phyloP scores from a whole-genome alignment of 1,140 invertebrate species.

The Drosophila arizonae region DNA sequence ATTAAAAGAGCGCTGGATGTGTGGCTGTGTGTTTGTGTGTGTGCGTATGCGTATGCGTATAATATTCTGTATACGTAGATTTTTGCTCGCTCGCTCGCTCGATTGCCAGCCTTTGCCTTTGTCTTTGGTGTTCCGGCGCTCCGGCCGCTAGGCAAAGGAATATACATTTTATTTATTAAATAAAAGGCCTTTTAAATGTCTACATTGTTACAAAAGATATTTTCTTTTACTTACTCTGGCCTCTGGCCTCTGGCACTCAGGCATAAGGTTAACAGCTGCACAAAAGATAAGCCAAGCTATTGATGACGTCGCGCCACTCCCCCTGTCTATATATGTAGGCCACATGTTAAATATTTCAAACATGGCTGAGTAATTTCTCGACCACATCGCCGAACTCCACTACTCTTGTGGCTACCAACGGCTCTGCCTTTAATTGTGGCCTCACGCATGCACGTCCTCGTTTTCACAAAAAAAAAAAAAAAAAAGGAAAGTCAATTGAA shows the following conservation, averaged over 20 bases:
- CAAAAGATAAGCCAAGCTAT: conserved; percentile 10
- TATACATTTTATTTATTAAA: conserved; percentile 76
- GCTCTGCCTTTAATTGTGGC: conserved; percentile 3
- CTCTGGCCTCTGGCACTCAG: conserved; percentile 13
- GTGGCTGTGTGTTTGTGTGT: conserved; percentile 37
- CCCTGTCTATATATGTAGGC: not conserved
- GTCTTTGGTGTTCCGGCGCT: conserved; percentile 51
- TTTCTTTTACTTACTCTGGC: conserved; percentile 16
- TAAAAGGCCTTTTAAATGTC: conserved; percentile 57
- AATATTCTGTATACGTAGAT: conserved; percentile 24
- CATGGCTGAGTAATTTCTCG: conserved; percentile 12
- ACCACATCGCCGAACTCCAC: not conserved
- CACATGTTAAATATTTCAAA: conserved; percentile 8
- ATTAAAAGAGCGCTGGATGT: conserved; percentile 63
- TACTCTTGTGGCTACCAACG: not conserved
- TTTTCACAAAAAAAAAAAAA: not conserved
- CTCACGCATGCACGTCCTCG: not conserved
- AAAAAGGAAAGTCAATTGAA: conserved; percentile 22
- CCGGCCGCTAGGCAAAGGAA: conserved; percentile 58
- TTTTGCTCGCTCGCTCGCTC: conserved; percentile 38
- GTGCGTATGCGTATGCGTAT: conserved; percentile 49
- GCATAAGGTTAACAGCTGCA: conserved; percentile 25
- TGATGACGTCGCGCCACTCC: conserved; percentile 16
- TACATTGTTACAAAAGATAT: conserved; percentile 27
- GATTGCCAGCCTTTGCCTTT: conserved; percentile 22